Percentiles rank a stretch among this genome's conserved stretches.
phyloP scores from a whole-genome alignment of 2,888 invertebrate species.

The Drosophila suboccidentalis region DNA sequence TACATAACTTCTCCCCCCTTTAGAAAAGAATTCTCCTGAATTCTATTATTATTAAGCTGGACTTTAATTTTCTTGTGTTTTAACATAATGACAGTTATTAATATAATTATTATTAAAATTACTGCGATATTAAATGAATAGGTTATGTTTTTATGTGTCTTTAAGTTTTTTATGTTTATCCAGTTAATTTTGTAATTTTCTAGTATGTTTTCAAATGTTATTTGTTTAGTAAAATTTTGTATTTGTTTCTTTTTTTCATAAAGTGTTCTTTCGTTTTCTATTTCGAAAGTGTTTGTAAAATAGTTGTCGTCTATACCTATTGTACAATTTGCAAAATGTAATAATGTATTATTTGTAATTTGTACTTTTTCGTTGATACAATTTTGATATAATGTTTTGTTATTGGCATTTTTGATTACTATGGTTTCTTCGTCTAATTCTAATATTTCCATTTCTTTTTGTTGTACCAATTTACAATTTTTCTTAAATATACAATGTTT shows the following conservation, averaged over 20 bases:
- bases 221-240: conserved; percentile 23
- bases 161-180: conserved; percentile 21
- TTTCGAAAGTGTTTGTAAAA: conserved; percentile 19
- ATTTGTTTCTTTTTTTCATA: conserved; percentile 18
- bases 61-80: too few relatives aligned
- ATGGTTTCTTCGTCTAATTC: conserved; percentile 21
- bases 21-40: too few relatives aligned
- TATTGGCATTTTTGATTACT: conserved; percentile 16
- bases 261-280: conserved; percentile 13
- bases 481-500: conserved; percentile 22
- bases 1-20: too few relatives aligned
- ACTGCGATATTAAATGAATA: too few relatives aligned
- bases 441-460: conserved; percentile 20
- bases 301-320: conserved; percentile 21
- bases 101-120: too few relatives aligned
- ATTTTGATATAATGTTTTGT: conserved; percentile 1
- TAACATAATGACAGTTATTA: too few relatives aligned
- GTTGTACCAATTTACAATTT: conserved; percentile 20
- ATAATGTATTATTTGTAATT: conserved; percentile 16
- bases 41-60: too few relatives aligned
- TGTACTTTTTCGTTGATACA: conserved; percentile 5
- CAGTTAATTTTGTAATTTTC: conserved; percentile 24
- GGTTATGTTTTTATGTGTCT: conserved; percentile 7
- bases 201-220: conserved; percentile 18
- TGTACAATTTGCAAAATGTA: conserved; percentile 21